These are phyloP conservation scores for Temnothorax longispinosus DNA, from an alignment of 1,140 invertebrate species.

Conservation along the genomic window DNA sequence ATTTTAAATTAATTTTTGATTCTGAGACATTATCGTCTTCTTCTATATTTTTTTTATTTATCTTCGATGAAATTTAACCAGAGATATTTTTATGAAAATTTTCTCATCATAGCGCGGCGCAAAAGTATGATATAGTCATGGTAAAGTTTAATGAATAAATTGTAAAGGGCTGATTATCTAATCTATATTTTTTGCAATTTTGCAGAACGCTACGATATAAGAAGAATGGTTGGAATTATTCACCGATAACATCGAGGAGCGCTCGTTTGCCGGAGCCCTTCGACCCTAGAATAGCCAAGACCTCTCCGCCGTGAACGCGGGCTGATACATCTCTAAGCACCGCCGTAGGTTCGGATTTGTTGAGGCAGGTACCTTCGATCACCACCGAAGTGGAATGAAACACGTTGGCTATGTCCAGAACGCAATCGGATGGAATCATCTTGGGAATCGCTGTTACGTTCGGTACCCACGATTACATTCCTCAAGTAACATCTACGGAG, in stretches of 20 bases:
- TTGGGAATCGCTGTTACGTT: conserved; percentile 66
- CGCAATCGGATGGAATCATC: conserved; percentile 93
- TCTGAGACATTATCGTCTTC: neutral
- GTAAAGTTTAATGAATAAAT: conserved; percentile 19
- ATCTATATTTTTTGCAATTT: neutral
- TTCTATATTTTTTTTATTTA: neutral
- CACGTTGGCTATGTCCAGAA: conserved; percentile 94
- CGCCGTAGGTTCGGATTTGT: conserved; percentile 81
- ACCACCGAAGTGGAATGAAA: conserved; percentile 90
- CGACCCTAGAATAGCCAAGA: conserved; percentile 95
- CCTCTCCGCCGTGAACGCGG: conserved; percentile 95
- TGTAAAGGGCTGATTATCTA: neutral
- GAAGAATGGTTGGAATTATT: conserved; percentile 6
- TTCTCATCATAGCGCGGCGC: neutral
- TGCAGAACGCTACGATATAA: neutral
- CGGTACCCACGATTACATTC: conserved; percentile 30
- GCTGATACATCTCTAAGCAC: conserved; percentile 97
- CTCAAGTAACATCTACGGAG: neutral
- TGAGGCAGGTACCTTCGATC: conserved; percentile 80
- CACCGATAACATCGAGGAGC: conserved; percentile 94
- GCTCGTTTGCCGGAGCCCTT: conserved; percentile 98
- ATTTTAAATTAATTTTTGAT: neutral
- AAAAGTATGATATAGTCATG: neutral
- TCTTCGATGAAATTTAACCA: conserved; percentile 11
- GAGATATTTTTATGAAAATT: neutral